These are phyloP conservation scores for Tenebrosternarchus preto DNA, from an alignment of 2,113 vertebrate genomes.

Conservation along the genomic window DNA sequence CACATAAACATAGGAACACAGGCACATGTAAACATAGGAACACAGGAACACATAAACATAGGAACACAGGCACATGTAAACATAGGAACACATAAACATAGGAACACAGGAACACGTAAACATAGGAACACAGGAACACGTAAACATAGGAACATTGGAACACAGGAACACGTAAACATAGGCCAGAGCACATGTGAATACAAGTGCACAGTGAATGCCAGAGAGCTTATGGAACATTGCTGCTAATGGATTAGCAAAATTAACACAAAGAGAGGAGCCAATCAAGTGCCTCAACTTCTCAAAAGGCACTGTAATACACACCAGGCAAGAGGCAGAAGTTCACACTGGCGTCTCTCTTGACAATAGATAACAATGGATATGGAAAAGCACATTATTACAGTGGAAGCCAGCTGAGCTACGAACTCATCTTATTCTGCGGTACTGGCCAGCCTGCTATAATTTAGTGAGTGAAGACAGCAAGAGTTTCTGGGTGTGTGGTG, in stretches of 20 bases:
- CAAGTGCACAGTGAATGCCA: constrained; percentile 18
- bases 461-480: constrained; percentile 1
- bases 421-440: neutral
- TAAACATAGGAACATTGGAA: constrained; percentile 42
- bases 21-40: constrained; percentile 9
- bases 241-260: neutral
- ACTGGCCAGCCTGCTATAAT: neutral
- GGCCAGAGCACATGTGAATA: constrained; percentile 20
- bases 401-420: neutral
- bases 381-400: neutral
- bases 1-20: too few relatives aligned
- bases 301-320: neutral
- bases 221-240: constrained; percentile 9
- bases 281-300: neutral
- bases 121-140: constrained; percentile 16
- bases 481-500: constrained; percentile 1
- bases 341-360: neutral
- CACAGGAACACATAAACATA: constrained; percentile 40
- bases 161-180: constrained; percentile 32
- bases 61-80: constrained; percentile 16
- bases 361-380: neutral
- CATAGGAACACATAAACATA: constrained; percentile 11
- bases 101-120: constrained; percentile 32
- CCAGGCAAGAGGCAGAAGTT: neutral
- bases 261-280: neutral